Evolutionary conservation across 2,797 vertebrate genomes (phyloP).

Genomic region (Zonotrichia albicollis): DNA sequence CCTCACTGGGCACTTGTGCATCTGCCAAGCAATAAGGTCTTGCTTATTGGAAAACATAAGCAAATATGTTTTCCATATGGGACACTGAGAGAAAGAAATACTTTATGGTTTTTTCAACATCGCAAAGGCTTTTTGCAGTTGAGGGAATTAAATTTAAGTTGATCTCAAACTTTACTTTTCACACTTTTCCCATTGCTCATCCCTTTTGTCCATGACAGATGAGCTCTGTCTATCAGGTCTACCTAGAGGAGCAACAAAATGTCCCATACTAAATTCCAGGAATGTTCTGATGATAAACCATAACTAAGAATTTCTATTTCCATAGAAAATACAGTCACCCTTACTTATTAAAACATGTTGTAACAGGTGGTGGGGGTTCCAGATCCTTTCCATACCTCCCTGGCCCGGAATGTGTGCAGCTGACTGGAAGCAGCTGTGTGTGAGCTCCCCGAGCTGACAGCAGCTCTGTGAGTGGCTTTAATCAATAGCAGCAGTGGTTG

Average conservation of each 20-base stretch:
- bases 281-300: background rate
- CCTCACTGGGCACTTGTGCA: background rate
- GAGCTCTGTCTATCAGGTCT: background rate
- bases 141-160: background rate
- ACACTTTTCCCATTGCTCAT: background rate
- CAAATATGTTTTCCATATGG: rapidly evolving
- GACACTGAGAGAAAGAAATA: background rate
- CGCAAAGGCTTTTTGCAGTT: background rate
- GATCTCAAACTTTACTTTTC: background rate
- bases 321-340: background rate
- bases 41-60: no score
- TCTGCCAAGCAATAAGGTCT: background rate
- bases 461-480: background rate
- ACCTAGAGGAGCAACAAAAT: background rate
- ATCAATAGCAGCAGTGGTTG: background rate
- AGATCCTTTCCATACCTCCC: background rate
- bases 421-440: slow-evolving; percentile 50
- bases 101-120: rapidly evolving
- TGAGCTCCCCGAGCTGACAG: background rate
- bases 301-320: background rate
- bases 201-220: rapidly evolving
- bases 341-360: background rate
- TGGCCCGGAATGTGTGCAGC: slow-evolving; percentile 21
- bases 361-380: slow-evolving; percentile 34
- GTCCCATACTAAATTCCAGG: background rate